phyloP scores from a whole-genome alignment of 2,797 vertebrate species.

The Betta splendens region DNA sequence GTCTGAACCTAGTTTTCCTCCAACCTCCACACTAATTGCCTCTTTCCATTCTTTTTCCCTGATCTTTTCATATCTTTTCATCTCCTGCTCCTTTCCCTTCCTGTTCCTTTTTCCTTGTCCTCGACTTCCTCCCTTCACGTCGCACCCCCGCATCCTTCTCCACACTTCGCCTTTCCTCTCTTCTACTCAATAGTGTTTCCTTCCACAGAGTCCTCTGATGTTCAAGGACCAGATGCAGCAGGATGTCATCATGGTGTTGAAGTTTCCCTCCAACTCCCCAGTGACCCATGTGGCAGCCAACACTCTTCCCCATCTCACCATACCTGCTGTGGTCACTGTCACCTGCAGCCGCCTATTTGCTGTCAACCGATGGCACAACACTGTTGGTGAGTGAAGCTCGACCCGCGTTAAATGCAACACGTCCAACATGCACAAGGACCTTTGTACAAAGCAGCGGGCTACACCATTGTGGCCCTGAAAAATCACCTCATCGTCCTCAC shows the following conservation, averaged over 20 bases:
- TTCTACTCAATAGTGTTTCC: slow-evolving; percentile 93
- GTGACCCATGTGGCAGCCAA: slow-evolving; percentile 97
- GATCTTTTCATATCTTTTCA: slow-evolving; percentile 64
- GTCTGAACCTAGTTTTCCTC: slow-evolving; percentile 78
- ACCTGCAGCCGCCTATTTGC: slow-evolving; percentile 96
- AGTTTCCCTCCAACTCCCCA: slow-evolving; percentile 97
- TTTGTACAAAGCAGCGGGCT: slow-evolving; percentile 30
- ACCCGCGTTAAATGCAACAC: slow-evolving; percentile 14
- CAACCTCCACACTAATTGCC: slow-evolving; percentile 81
- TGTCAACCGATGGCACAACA: slow-evolving; percentile 98
- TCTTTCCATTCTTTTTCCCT: slow-evolving; percentile 62
- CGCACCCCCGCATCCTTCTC: slow-evolving; percentile 64
- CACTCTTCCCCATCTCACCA: slow-evolving; percentile 92
- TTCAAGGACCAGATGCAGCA: slow-evolving; percentile 99
- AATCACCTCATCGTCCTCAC: slow-evolving; percentile 64
- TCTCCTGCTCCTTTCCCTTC: slow-evolving; percentile 72
- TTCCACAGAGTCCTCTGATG: slow-evolving; percentile 98
- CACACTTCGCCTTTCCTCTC: slow-evolving; percentile 77
- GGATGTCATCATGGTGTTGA: slow-evolving; percentile 98
- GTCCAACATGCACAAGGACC: slow-evolving; percentile 25
- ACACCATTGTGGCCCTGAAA: slow-evolving; percentile 45
- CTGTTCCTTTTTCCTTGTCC: slow-evolving; percentile 52
- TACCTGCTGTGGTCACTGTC: slow-evolving; percentile 94
- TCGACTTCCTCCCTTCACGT: slow-evolving; percentile 29
- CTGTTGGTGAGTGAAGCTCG: slow-evolving; percentile 86